Evolutionary conservation across 2,888 invertebrate species (phyloP).

Genomic region (Pristionchus maxplancki): DNA sequence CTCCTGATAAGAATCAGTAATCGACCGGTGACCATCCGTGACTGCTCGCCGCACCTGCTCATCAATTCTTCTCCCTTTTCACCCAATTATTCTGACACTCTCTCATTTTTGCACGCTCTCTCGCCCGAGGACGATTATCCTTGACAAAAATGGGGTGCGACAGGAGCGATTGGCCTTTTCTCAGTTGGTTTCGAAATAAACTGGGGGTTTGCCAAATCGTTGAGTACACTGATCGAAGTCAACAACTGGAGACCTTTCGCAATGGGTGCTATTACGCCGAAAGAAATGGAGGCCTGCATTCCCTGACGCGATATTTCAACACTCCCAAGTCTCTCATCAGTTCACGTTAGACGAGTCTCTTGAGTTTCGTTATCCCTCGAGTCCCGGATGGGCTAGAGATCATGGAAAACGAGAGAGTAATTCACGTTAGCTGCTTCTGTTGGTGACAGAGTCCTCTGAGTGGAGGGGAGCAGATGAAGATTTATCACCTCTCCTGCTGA

Average conservation of each 20-base stretch:
- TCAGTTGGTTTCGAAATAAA: not conserved
- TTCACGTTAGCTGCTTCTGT: not conserved
- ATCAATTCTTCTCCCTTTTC: not conserved
- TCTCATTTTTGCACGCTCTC: constrained; percentile 9
- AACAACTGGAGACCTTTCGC: not conserved
- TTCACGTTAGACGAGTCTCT: not conserved
- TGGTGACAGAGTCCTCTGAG: not conserved
- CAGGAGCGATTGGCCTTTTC: not conserved
- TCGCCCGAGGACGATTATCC: not conserved
- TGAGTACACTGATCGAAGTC: not conserved
- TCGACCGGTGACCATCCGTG: not conserved
- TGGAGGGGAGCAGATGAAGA: constrained; percentile 21
- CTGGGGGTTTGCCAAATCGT: not conserved
- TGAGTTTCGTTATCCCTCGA: not conserved
- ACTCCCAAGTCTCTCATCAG: not conserved
- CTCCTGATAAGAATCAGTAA: too few species aligned
- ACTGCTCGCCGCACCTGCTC: not conserved
- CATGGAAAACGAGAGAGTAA: not conserved
- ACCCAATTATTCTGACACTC: not conserved
- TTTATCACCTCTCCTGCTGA: constrained; percentile 26
- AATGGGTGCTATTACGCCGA: not conserved
- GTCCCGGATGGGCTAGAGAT: not conserved
- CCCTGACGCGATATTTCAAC: constrained; percentile 15
- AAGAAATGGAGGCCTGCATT: not conserved
- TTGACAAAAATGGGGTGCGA: constrained; percentile 17